Evolutionary conservation across 2,888 invertebrate species (phyloP).

Genomic region (Hermaeophaga mercurialis): DNA sequence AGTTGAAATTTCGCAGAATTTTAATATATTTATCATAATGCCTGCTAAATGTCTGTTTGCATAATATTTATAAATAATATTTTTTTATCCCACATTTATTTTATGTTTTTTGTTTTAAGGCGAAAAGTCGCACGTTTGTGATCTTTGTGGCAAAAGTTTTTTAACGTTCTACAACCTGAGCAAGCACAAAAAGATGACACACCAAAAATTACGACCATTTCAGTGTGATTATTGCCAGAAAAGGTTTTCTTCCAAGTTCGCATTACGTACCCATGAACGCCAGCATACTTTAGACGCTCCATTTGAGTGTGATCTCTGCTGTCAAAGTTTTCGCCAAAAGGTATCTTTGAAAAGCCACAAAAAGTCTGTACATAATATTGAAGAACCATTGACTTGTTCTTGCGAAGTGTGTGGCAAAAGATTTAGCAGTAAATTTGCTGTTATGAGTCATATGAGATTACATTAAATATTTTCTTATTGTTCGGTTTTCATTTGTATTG

Average conservation of each 20-base stretch:
- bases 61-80: too few species aligned
- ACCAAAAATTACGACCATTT: constrained; percentile 46
- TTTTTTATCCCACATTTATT: too few species aligned
- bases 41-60: too few species aligned
- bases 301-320: constrained; percentile 45
- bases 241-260: constrained; percentile 46
- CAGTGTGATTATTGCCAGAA: constrained; percentile 46
- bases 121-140: constrained; percentile 44
- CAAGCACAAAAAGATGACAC: constrained; percentile 47
- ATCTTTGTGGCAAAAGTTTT: constrained; percentile 42
- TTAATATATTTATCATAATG: too few species aligned
- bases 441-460: constrained; percentile 39
- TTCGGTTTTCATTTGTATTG: background rate
- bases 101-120: constrained; percentile 38
- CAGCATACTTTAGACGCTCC: constrained; percentile 49
- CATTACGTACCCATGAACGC: constrained; percentile 45
- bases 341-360: constrained; percentile 47
- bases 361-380: constrained; percentile 47
- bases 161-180: constrained; percentile 40
- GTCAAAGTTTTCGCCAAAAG: constrained; percentile 48
- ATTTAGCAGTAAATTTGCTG: constrained; percentile 37
- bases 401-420: constrained; percentile 44
- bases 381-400: constrained; percentile 41
- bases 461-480: constrained; percentile 27
- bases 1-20: too few species aligned